Conservation (phyloP, 2,888 invertebrate species). For the Acanthosepion lycidas region DNA sequence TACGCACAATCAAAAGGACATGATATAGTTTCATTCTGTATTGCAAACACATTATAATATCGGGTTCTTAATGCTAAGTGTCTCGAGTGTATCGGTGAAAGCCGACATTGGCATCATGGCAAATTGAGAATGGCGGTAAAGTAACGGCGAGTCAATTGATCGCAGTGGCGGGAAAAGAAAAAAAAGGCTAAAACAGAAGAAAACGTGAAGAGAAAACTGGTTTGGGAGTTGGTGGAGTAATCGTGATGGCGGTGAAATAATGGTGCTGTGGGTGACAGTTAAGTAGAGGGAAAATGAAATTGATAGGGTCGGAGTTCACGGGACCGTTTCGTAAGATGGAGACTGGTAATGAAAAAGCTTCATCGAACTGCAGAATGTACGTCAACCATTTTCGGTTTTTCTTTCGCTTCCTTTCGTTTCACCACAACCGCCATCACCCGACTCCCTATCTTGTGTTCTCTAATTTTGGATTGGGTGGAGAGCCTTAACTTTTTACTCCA, state of each 20-base stretch:
- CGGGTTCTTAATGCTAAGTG: background rate
- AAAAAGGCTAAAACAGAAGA: background rate
- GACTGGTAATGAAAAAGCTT: background rate
- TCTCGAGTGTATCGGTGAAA: slow-evolving; percentile 7
- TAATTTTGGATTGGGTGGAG: background rate
- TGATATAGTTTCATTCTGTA: background rate
- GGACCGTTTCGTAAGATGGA: background rate
- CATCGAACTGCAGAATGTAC: slow-evolving; percentile 4
- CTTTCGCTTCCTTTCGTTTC: background rate
- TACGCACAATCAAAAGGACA: background rate
- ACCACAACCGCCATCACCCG: background rate
- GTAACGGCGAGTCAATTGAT: background rate
- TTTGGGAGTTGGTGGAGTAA: background rate
- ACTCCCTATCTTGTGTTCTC: background rate
- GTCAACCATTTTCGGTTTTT: slow-evolving; percentile 6
- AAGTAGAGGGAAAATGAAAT: background rate
- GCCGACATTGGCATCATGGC: background rate
- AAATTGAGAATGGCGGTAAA: background rate
- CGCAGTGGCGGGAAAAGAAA: background rate
- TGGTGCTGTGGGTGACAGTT: background rate
- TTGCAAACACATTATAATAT: slow-evolving; percentile 10
- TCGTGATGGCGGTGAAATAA: background rate
- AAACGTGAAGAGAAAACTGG: background rate
- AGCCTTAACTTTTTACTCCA: background rate
- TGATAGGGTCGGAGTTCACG: background rate